Percentiles rank a stretch among this genome's conserved stretches.
These are phyloP conservation scores for Dendrocincla fuliginosa DNA, from an alignment of 2,797 vertebrate species.

Conservation along the genomic window DNA sequence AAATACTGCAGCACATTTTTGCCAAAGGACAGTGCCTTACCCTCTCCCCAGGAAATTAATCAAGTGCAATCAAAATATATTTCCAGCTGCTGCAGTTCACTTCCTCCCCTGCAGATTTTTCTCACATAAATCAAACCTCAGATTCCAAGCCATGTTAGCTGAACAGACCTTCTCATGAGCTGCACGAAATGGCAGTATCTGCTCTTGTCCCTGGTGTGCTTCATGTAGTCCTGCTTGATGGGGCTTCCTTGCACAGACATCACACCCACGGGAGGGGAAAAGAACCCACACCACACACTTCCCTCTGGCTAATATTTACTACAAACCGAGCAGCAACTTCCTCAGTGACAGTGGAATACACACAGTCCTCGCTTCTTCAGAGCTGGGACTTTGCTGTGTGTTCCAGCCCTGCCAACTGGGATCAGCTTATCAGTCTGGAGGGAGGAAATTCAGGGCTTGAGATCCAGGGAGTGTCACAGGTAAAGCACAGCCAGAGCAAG, in stretches of 20 bases:
- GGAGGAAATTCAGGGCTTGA: background rate
- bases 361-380: background rate
- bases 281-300: rapidly evolving
- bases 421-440: background rate
- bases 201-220: background rate
- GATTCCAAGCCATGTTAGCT: background rate
- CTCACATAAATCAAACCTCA: background rate
- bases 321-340: background rate
- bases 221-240: background rate
- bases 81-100: conserved; percentile 50
- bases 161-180: background rate
- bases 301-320: background rate
- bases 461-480: background rate
- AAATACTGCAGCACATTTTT: background rate
- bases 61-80: conserved; percentile 53
- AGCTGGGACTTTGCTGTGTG: background rate
- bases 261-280: background rate
- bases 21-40: background rate
- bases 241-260: background rate
- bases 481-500: background rate
- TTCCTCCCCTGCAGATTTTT: conserved; percentile 6
- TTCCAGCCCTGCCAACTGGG: background rate
- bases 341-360: background rate
- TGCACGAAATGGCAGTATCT: background rate
- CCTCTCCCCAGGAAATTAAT: conserved; percentile 55